Evolutionary conservation across 2,113 vertebrate species (phyloP).

Genomic region (Madoqua kirkii): DNA sequence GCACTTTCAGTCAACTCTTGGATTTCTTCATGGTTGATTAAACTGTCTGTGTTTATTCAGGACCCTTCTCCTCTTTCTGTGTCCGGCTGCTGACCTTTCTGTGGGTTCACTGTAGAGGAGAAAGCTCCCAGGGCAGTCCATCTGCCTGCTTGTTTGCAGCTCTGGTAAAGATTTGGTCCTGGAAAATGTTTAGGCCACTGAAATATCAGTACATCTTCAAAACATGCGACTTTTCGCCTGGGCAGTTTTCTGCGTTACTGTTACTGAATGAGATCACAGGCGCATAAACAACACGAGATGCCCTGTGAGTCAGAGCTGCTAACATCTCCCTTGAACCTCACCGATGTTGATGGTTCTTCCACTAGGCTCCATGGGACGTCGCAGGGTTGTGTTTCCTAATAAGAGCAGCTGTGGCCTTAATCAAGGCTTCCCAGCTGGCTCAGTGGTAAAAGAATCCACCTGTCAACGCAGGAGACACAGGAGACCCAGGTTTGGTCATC

Average conservation of each 20-base stretch:
- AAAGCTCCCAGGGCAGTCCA: not conserved
- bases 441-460: not conserved
- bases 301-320: not conserved
- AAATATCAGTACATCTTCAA: not conserved
- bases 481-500: not conserved
- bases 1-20: conserved; percentile 48
- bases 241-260: not conserved
- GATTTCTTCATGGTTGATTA: conserved; percentile 68
- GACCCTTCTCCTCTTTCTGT: conserved; percentile 59
- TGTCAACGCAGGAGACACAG: not conserved
- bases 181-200: not conserved
- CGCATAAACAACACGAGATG: rapidly evolving
- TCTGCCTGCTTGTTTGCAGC: not conserved
- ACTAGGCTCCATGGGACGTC: not conserved
- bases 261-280: not conserved
- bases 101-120: not conserved
- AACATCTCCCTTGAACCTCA: not conserved
- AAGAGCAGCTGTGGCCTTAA: not conserved
- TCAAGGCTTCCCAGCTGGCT: not conserved
- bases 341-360: not conserved
- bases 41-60: conserved; percentile 67
- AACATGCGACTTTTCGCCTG: not conserved
- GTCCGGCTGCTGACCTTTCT: conserved; percentile 62
- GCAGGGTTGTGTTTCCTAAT: not conserved
- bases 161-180: not conserved